phyloP scores from a whole-genome alignment of 2,797 vertebrate genomes.

The Rhinella marina region DNA sequence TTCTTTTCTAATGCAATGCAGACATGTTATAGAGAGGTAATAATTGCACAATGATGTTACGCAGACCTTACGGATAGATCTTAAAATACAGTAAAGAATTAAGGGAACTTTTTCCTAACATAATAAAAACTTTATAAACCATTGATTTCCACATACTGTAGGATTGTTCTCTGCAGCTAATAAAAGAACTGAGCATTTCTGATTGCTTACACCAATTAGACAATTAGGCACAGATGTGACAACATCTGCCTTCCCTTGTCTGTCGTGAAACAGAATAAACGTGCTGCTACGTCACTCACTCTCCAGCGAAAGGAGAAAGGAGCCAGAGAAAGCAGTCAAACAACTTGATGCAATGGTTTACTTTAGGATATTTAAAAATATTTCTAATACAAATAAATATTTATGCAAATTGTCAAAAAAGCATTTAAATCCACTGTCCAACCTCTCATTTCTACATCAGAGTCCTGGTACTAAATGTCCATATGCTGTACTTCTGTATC shows the following conservation, averaged over 20 bases:
- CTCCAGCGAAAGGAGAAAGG: too few species aligned
- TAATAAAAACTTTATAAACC: not conserved
- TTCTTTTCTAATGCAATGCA: not conserved
- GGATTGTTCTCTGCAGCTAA: not conserved
- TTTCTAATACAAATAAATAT: not conserved
- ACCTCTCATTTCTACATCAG: not conserved
- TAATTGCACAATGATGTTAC: not conserved
- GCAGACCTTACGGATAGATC: not conserved
- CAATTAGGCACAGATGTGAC: conserved; percentile 50
- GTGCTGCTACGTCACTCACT: not conserved
- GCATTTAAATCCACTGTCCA: not conserved
- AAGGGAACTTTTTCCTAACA: not conserved
- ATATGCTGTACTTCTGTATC: too few species aligned
- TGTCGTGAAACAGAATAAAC: conserved; percentile 21
- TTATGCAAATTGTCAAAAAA: not conserved
- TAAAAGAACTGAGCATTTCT: conserved; percentile 24
- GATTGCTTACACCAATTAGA: conserved; percentile 40
- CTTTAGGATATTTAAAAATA: not conserved
- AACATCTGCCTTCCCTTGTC: conserved; percentile 44
- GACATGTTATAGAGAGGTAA: not conserved
- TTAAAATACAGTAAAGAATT: not conserved
- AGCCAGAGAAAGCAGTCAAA: not conserved
- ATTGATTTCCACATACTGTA: not conserved
- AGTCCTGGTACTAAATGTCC: too few species aligned
- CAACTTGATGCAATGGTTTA: not conserved